phyloP scores from a whole-genome alignment of 2,888 invertebrate species.

The Empis livida region DNA sequence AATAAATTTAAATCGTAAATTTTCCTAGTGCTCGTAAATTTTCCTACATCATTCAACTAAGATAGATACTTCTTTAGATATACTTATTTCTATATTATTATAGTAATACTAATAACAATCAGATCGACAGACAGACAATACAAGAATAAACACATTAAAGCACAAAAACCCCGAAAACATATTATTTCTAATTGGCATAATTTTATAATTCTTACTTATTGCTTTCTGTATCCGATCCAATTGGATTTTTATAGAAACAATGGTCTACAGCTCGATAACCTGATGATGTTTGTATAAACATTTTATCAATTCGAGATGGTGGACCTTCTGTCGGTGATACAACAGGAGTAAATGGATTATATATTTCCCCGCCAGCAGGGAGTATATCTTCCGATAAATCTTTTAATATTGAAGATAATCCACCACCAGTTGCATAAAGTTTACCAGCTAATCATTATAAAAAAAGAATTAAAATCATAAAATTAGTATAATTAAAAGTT shows the following conservation, averaged over 20 bases:
- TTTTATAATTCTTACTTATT: slow-evolving; percentile 16
- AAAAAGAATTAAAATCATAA: background rate
- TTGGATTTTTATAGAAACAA: slow-evolving; percentile 33
- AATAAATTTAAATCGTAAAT: too few relatives aligned
- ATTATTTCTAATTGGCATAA: background rate
- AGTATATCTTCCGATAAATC: slow-evolving; percentile 36
- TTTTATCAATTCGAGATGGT: slow-evolving; percentile 35
- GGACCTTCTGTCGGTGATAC: slow-evolving; percentile 36
- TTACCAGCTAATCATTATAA: slow-evolving; percentile 22
- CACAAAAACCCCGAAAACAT: background rate
- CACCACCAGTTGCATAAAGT: slow-evolving; percentile 30
- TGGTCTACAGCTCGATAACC: slow-evolving; percentile 37
- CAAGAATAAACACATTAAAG: background rate
- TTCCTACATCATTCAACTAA: too few relatives aligned
- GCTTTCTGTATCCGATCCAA: slow-evolving; percentile 21
- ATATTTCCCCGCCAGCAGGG: slow-evolving; percentile 35
- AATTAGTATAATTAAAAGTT: background rate
- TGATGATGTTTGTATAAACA: slow-evolving; percentile 37
- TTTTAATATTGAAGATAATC: slow-evolving; percentile 33
- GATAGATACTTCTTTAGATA: too few relatives aligned
- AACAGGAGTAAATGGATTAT: slow-evolving; percentile 38
- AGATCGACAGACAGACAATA: slow-evolving; percentile 4
- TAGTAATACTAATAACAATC: too few relatives aligned
- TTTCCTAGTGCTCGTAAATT: too few relatives aligned
- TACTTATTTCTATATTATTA: too few relatives aligned